Percentiles rank a stretch among this genome's conserved stretches.
Evolutionary conservation across 2,888 invertebrate species (phyloP).

Genomic region (Caenorhabditis doughertyi): DNA sequence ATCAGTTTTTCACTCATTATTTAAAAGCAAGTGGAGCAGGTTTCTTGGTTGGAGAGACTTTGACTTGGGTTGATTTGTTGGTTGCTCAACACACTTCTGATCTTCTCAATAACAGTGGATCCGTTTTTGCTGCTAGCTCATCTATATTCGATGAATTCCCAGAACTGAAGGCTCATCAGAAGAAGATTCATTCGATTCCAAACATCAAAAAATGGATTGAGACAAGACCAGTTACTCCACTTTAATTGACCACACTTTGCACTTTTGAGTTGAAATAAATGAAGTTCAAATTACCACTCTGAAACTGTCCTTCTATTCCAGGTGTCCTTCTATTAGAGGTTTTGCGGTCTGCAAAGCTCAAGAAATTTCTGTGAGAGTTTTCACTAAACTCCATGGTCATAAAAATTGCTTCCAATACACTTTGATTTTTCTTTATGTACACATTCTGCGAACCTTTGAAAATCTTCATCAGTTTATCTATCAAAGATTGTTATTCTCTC

Average conservation of each 20-base stretch:
- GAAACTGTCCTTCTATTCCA: too few relatives aligned
- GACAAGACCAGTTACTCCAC: conserved; percentile 71
- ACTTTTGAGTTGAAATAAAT: too few relatives aligned
- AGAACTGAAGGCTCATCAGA: conserved; percentile 66
- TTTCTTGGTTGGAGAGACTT: conserved; percentile 70
- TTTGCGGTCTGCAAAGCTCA: too few relatives aligned
- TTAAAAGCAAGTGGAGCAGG: conserved; percentile 68
- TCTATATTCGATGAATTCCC: conserved; percentile 71
- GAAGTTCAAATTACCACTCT: too few relatives aligned
- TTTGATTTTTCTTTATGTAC: not conserved
- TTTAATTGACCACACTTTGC: conserved; percentile 38
- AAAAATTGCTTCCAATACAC: not conserved
- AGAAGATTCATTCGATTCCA: conserved; percentile 76
- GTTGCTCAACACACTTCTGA: conserved; percentile 73
- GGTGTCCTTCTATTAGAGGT: too few relatives aligned
- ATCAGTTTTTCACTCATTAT: conserved; percentile 36
- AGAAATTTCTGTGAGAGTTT: too few relatives aligned
- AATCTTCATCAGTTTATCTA: not conserved
- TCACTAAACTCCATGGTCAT: too few relatives aligned
- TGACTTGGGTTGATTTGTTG: conserved; percentile 77
- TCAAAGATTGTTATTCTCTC: conserved; percentile 2
- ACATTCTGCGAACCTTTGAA: too few relatives aligned
- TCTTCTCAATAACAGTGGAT: conserved; percentile 63
- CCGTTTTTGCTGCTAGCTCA: conserved; percentile 21
- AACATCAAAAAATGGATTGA: conserved; percentile 76